Conservation (phyloP, 1,140 invertebrate genomes). For the Drosophila arizonae region DNA sequence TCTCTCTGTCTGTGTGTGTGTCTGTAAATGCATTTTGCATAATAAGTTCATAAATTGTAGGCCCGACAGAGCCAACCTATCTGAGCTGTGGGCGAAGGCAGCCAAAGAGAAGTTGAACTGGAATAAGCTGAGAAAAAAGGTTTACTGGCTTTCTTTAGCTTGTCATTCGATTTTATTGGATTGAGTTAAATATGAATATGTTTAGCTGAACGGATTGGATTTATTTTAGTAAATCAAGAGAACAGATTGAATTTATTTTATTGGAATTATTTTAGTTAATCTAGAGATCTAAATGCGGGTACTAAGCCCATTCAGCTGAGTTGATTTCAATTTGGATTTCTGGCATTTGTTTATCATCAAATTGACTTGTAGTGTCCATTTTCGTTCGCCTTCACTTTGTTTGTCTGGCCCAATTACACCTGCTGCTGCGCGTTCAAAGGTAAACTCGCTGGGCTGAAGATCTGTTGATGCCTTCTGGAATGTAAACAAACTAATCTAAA, state of each 20-base stretch:
- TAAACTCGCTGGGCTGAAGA: background rate
- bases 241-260: too few relatives aligned
- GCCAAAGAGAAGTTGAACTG: background rate
- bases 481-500: conserved; percentile 37
- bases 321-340: background rate
- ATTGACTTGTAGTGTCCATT: conserved; percentile 27
- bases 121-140: background rate
- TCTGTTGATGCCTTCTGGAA: conserved; percentile 18
- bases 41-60: conserved; percentile 56
- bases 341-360: conserved; percentile 33
- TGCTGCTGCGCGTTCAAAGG: conserved; percentile 17
- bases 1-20: background rate
- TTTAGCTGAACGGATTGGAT: too few relatives aligned
- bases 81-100: conserved; percentile 18
- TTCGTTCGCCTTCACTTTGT: background rate
- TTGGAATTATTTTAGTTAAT: too few relatives aligned
- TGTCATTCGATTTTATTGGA: conserved; percentile 10
- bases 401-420: conserved; percentile 25
- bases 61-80: background rate
- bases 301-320: background rate
- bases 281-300: conserved; percentile 21
- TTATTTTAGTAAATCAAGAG: too few relatives aligned
- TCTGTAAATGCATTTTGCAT: conserved; percentile 47
- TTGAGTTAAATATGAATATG: conserved; percentile 5
- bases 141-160: conserved; percentile 8